Base-by-base conservation (phyloP, 2,888 invertebrate species). In the Sepioteuthis lessoniana region DNA sequence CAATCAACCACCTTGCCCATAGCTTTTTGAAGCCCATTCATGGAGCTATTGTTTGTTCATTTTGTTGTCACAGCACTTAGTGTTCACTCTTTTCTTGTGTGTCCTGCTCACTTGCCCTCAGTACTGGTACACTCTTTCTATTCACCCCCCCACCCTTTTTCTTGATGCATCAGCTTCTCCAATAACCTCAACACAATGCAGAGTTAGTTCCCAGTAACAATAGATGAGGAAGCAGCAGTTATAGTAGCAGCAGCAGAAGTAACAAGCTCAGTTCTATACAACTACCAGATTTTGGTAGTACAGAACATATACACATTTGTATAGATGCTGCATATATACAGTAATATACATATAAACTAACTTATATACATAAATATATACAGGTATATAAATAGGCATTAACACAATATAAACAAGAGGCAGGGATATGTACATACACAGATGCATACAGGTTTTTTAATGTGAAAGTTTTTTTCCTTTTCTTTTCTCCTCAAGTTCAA, bases 201-300 rank as follows among this genome's bases (percentile, higher is more conserved):
- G 76, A 35, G n/a, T 76, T 76, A 76, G 31, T 76, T 76, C n/a
- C 76, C 76, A n/a, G 76, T 35, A 76, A 76, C 76, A 76, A 76
- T 76, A 76, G 76, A 76, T n/a, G 13, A 76, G n/a, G n/a, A 31
- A 76, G 76, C n/a, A 76, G 76, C 16, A 76, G 76, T 76, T n/a
- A 19, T 76, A n/a, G 76, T 76, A 76, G 76, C 28, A 76, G 76
- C 13, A n/a, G 31, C n/a, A 76, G n/a, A 13, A 76, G 76, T 3
- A 76, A n/a, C n/a, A 76, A 19, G n/a, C 2, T n/a, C n/a, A 35
- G n/a, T 76, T 76, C 35, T 76, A 76, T 35, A 76, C 76, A 76
- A 76, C n/a, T n/a, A n/a, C n/a, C 76, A 76, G 76, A 76, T 76
- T 76, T 76, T 76, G 76, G 76, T 76, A 76, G 76, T 16, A 76